phyloP scores from a whole-genome alignment of 2,797 vertebrate genomes.

The Prionace glauca region DNA sequence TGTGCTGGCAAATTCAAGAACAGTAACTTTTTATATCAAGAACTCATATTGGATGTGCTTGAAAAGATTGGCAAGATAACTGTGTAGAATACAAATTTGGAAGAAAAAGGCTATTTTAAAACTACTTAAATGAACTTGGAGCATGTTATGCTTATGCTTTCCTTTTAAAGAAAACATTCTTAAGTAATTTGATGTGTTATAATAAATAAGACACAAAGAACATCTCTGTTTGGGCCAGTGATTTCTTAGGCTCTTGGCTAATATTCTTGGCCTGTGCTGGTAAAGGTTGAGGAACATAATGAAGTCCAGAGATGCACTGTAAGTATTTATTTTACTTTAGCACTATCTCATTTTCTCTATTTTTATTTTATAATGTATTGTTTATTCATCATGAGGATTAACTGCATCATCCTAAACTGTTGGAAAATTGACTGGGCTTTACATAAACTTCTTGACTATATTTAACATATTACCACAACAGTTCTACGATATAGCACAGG shows the following conservation, averaged over 20 bases:
- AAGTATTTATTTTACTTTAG: not conserved
- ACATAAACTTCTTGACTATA: not conserved
- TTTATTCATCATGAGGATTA: not conserved
- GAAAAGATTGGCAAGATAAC: not conserved
- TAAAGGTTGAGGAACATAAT: not conserved
- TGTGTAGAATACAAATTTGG: not conserved
- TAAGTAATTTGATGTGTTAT: not conserved
- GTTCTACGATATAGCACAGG: not conserved
- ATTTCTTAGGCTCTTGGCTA: not conserved
- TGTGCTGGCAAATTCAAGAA: not conserved
- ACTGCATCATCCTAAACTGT: not conserved
- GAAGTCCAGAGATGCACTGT: not conserved
- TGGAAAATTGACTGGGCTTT: not conserved
- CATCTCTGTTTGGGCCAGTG: not conserved
- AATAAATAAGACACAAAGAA: not conserved
- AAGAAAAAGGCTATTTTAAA: not conserved
- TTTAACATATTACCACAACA: not conserved
- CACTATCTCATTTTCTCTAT: not conserved
- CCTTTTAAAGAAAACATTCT: not conserved
- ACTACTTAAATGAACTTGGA: not conserved
- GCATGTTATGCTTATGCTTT: not conserved
- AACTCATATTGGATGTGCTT: not conserved
- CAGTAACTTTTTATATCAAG: not conserved
- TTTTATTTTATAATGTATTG: not conserved
- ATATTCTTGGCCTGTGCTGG: not conserved